Evolutionary conservation across 2,888 invertebrate genomes (phyloP).

Genomic region (Podabrus alpinus): DNA sequence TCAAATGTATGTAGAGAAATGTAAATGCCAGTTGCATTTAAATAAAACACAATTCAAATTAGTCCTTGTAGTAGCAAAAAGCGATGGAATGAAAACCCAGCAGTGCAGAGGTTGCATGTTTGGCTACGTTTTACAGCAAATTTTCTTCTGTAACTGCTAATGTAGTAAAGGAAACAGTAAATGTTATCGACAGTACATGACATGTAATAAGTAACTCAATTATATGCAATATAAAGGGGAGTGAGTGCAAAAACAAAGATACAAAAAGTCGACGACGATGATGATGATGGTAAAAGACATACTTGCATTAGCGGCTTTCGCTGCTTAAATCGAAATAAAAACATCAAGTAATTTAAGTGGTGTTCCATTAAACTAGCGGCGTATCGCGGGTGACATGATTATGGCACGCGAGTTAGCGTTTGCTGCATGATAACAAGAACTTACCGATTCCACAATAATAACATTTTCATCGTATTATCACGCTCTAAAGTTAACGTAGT

Average conservation of each 20-base stretch:
- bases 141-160: slow-evolving; percentile 21
- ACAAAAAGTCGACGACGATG: neutral
- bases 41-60: slow-evolving; percentile 28
- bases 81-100: slow-evolving; percentile 16
- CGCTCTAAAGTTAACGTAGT: neutral
- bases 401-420: slow-evolving; percentile 45
- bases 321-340: slow-evolving; percentile 51
- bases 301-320: slow-evolving; percentile 46
- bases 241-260: neutral
- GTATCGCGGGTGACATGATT: slow-evolving; percentile 50
- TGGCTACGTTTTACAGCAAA: slow-evolving; percentile 6
- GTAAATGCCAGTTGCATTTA: slow-evolving; percentile 27
- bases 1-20: slow-evolving; percentile 25
- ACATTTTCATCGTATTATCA: neutral
- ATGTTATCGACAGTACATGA: slow-evolving; percentile 35
- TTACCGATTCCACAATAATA: neutral
- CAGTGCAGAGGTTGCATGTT: slow-evolving; percentile 22
- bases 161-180: slow-evolving; percentile 27
- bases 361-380: slow-evolving; percentile 52
- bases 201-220: slow-evolving; percentile 40
- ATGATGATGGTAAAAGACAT: slow-evolving; percentile 26
- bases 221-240: slow-evolving; percentile 36
- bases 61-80: slow-evolving; percentile 16
- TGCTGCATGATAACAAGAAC: slow-evolving; percentile 7
- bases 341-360: slow-evolving; percentile 54